Percentiles rank a stretch among this genome's conserved stretches.
Conservation (phyloP, 2,797 vertebrate species). For the Rhincodon typus region DNA sequence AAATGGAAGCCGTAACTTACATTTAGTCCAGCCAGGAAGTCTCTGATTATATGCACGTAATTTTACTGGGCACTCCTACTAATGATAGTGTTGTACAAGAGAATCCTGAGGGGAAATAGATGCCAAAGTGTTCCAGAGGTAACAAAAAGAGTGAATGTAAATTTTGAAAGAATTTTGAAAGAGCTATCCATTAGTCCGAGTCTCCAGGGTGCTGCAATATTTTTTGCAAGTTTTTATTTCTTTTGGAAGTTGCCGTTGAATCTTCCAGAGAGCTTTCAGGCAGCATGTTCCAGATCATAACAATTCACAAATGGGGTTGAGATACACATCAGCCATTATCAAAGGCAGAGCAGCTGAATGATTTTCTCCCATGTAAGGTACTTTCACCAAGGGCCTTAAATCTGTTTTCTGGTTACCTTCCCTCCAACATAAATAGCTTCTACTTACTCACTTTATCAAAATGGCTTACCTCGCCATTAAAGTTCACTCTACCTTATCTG, state of each 20-base stretch:
- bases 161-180: neutral
- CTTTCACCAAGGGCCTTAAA: neutral
- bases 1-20: too few relatives aligned
- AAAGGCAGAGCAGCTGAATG: too few relatives aligned
- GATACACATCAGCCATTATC: neutral
- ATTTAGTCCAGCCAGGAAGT: too few relatives aligned
- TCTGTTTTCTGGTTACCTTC: neutral
- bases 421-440: neutral
- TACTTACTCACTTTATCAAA: neutral
- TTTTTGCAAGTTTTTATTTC: neutral
- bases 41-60: neutral
- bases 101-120: neutral
- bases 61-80: neutral
- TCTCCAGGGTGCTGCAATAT: neutral
- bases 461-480: neutral
- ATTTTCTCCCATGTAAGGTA: too few relatives aligned
- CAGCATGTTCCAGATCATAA: neutral
- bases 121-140: too few relatives aligned
- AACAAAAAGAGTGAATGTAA: too few relatives aligned
- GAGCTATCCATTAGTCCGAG: neutral
- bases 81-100: neutral
- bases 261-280: neutral
- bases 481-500: neutral
- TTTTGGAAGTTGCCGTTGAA: neutral
- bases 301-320: neutral